Percentiles rank a stretch among this genome's conserved stretches.
phyloP scores from a whole-genome alignment of 2,888 invertebrate species.

The Rugalucina vietnamica region DNA sequence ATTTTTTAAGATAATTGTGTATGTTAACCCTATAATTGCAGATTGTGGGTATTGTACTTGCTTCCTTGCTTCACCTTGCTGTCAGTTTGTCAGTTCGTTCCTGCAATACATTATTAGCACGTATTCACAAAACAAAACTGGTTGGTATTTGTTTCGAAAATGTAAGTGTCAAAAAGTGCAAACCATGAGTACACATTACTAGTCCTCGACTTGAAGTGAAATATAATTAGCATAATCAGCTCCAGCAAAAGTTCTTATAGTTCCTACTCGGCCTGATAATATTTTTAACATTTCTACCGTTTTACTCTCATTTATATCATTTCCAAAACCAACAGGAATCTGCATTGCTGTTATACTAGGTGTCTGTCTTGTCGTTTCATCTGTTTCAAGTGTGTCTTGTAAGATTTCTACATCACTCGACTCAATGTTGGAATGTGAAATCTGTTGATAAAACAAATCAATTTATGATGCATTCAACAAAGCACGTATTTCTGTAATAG shows the following conservation, averaged over 20 bases:
- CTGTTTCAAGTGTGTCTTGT: background rate
- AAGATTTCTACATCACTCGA: background rate
- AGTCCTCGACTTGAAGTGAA: background rate
- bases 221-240: background rate
- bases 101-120: too few relatives aligned
- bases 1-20: too few relatives aligned
- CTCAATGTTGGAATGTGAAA: background rate
- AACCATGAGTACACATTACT: too few relatives aligned
- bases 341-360: background rate
- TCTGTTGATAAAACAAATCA: background rate
- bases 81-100: too few relatives aligned
- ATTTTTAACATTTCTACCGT: background rate
- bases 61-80: too few relatives aligned
- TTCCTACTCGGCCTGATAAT: background rate
- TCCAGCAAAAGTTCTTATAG: background rate
- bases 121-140: too few relatives aligned
- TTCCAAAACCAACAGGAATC: background rate
- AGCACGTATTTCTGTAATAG: too few relatives aligned
- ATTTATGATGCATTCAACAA: too few relatives aligned
- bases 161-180: too few relatives aligned
- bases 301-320: background rate
- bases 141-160: too few relatives aligned
- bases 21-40: too few relatives aligned
- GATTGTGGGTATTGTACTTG: too few relatives aligned
- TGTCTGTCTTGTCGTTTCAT: background rate